These are phyloP conservation scores for Aporophyla nigra DNA, from an alignment of 2,888 invertebrate genomes.

Conservation along the genomic window DNA sequence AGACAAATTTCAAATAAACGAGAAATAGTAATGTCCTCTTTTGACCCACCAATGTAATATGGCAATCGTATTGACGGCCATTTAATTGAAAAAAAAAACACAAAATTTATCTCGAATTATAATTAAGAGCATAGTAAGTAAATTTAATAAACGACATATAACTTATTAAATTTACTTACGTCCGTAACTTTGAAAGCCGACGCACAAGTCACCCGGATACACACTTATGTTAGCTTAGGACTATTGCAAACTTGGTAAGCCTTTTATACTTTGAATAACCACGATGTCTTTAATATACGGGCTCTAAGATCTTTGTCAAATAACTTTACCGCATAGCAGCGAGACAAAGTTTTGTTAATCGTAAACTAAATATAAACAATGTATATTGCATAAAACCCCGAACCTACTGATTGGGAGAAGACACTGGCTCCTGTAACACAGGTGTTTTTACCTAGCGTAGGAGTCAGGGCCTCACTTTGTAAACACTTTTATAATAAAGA, in stretches of 20 bases:
- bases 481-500: too few relatives aligned
- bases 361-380: too few relatives aligned
- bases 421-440: too few relatives aligned
- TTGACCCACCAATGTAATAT: not conserved
- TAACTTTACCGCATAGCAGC: conserved; percentile 24
- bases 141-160: not conserved
- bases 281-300: conserved; percentile 58
- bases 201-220: conserved; percentile 37
- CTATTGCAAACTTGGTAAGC: conserved; percentile 59
- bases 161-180: conserved; percentile 17
- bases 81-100: not conserved
- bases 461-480: too few relatives aligned
- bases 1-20: not conserved
- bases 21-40: too few relatives aligned
- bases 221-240: conserved; percentile 72
- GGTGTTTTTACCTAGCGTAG: too few relatives aligned
- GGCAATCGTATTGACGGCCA: not conserved
- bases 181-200: conserved; percentile 16
- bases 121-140: not conserved
- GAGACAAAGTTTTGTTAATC: too few relatives aligned
- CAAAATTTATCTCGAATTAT: too few relatives aligned
- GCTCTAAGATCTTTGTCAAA: conserved; percentile 44
- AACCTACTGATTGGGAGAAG: too few relatives aligned
- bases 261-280: conserved; percentile 68
- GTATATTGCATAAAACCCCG: too few relatives aligned